These are phyloP conservation scores for Dysidea cf. avara DNA, from an alignment of 37 sponge, comb jelly and placozoan genomes.

Conservation along the genomic window DNA sequence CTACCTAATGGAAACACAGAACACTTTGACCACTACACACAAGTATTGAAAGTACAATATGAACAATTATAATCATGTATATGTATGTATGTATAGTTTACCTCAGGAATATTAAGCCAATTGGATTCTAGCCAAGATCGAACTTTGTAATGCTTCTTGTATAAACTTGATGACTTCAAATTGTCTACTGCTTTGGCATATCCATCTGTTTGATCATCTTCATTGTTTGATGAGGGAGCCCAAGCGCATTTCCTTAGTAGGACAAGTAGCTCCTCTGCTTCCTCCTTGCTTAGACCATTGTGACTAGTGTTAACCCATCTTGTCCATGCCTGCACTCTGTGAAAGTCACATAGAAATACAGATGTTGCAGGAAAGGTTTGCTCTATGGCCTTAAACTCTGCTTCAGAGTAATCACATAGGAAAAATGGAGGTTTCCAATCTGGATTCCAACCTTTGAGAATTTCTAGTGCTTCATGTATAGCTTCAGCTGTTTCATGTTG, in stretches of 20 bases:
- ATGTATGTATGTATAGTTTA: conserved; percentile 2
- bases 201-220: background rate
- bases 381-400: conserved; percentile 15
- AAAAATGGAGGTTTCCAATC: conserved; percentile 30
- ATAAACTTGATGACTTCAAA: conserved; percentile 6
- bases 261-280: conserved; percentile 22
- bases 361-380: conserved; percentile 4
- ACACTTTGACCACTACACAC: too few relatives aligned
- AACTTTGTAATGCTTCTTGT: conserved; percentile 13
- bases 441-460: conserved; percentile 34
- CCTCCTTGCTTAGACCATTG: conserved; percentile 30
- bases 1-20: too few relatives aligned
- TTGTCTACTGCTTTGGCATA: background rate
- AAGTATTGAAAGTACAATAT: too few relatives aligned
- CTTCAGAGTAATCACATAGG: conserved; percentile 42
- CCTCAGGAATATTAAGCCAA: conserved; percentile 27
- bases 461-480: conserved; percentile 27
- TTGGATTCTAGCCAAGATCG: conserved; percentile 15
- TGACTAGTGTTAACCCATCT: conserved; percentile 34
- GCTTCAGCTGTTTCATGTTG: conserved; percentile 22
- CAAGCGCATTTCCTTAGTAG: conserved; percentile 27
- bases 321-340: conserved; percentile 44
- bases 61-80: background rate
- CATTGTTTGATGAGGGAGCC: background rate
- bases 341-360: conserved; percentile 47